Evolutionary conservation across 30 jellyfish, hydroid and myxozoan genomes (phyloP), one percentile per base, ranked within the genome.

Genomic region (Hydractinia symbiolongicarpus): DNA sequence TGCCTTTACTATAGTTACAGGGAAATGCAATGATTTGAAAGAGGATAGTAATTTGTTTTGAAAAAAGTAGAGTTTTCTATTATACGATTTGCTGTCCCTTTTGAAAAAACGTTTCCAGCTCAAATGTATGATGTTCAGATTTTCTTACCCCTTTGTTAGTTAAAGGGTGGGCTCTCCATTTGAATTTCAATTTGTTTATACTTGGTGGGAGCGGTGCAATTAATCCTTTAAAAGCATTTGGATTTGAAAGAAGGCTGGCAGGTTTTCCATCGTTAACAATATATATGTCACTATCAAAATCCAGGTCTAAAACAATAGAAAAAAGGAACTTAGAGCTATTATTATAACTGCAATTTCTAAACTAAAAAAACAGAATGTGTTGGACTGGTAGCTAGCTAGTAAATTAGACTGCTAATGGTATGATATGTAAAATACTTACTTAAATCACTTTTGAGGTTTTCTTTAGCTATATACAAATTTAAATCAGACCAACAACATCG

Each of bases 261-360:
- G 87, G 84, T 50, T 80, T 64, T 14, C 97, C 97, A 53, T 81
- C 75, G 44, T 85, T 66, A 13, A 90, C 87, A 54, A 90, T 53
- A 70, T 51, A 84, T 10, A 85, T 69, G 76, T 90, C 97, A 57
- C 81, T 62, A 51, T 93, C 95, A 76, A 90, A 85, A 86, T 90
- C 95, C 66, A 90, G 89, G 85, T 82, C 97, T 90, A 80, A 66
- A 83, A 0, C 51, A 69, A 56, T n/a, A 53, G 3, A 16, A 49
- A 51, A 53, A 77, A 50, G 53, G 53, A 21, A 82, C 14, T 13
- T 58, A 13, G 19, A 58, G 19, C 69, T 58, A 11, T 17, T 11
- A 58, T 58, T 3, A 11, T 58, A 11, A 58, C 19, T 58, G 69
- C 15, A 11, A 11, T 58, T n/a, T 58, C 19, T 13, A 58, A 17